Percentiles rank a stretch among this genome's conserved stretches.
These are phyloP conservation scores for Spodoptera litura DNA, from an alignment of 1,140 invertebrate species.

Conservation along the genomic window DNA sequence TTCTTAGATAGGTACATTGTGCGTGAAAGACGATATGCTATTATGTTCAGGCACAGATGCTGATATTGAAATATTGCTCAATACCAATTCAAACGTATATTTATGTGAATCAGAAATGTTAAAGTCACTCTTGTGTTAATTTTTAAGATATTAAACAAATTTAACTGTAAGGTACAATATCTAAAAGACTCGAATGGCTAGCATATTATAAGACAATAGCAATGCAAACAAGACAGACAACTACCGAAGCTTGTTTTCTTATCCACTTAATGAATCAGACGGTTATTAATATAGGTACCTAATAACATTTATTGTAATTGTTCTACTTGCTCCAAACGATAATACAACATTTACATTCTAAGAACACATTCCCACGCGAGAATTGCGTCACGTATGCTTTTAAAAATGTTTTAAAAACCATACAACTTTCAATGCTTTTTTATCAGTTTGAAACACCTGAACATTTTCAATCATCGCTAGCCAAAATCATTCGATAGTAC, in stretches of 20 bases:
- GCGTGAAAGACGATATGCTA: too few species aligned
- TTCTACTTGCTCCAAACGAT: constrained; percentile 1
- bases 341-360: constrained; percentile 19
- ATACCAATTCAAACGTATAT: too few species aligned
- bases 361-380: constrained; percentile 2
- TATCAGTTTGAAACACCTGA: constrained; percentile 30
- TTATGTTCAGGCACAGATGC: too few species aligned
- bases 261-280: constrained; percentile 7
- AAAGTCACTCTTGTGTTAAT: too few species aligned
- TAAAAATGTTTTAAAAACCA: not conserved
- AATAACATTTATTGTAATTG: constrained; percentile 15
- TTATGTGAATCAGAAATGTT: too few species aligned
- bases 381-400: constrained; percentile 33
- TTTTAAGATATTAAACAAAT: too few species aligned
- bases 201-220: not conserved
- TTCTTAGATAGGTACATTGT: too few species aligned
- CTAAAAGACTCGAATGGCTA: too few species aligned
- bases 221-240: not conserved
- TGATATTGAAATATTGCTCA: too few species aligned
- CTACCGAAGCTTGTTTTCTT: not conserved
- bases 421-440: constrained; percentile 15
- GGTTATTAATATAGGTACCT: not conserved
- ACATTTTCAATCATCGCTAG: constrained; percentile 23
- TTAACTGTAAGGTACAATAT: too few species aligned
- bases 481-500: not conserved